phyloP scores from a whole-genome alignment of 2,113 vertebrate genomes.

The Cisticola juncidis region DNA sequence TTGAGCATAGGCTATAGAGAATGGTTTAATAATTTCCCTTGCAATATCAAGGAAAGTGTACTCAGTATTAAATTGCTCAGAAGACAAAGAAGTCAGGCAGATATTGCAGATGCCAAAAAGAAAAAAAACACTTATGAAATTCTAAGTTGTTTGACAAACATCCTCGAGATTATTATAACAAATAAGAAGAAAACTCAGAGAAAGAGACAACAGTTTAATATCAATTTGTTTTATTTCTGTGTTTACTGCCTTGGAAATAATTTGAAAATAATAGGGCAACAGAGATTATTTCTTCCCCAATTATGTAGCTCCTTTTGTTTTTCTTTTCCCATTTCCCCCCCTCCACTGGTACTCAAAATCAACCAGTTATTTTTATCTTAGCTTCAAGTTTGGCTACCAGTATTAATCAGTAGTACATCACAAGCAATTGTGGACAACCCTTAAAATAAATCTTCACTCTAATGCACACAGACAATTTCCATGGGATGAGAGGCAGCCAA shows the following conservation, averaged over 20 bases:
- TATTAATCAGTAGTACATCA: background rate
- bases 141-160: background rate
- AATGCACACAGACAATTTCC: background rate
- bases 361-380: background rate
- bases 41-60: slow-evolving; percentile 48
- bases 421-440: background rate
- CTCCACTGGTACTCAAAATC: background rate
- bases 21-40: slow-evolving; percentile 64
- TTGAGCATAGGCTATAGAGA: slow-evolving; percentile 64
- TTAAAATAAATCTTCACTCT: background rate
- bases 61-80: slow-evolving; percentile 61
- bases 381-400: background rate
- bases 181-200: background rate
- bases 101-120: background rate
- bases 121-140: background rate
- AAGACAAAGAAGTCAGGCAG: background rate
- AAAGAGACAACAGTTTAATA: slow-evolving; percentile 11
- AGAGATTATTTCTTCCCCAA: background rate
- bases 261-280: background rate
- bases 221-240: background rate
- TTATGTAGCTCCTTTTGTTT: background rate
- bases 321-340: background rate
- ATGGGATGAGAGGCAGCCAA: background rate
- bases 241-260: slow-evolving; percentile 13
- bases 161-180: background rate